phyloP scores from a whole-genome alignment of 2,888 invertebrate species.

The Digitonthophagus gazella region DNA sequence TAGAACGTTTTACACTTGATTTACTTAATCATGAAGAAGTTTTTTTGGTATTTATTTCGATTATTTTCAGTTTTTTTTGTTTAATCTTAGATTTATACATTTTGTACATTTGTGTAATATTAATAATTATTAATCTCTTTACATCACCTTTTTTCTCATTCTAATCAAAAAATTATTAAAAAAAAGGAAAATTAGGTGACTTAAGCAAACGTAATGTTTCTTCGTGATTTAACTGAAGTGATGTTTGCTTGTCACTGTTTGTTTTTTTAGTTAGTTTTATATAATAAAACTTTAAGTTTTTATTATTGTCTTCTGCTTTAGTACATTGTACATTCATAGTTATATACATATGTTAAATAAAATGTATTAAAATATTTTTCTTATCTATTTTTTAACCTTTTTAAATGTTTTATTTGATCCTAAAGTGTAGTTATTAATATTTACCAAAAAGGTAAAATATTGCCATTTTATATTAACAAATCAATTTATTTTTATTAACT shows the following conservation, averaged over 20 bases:
- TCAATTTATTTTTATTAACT: not conserved
- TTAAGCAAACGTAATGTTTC: constrained; percentile 8
- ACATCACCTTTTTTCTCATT: constrained; percentile 21
- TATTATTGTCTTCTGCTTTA: constrained; percentile 32
- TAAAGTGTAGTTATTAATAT: not conserved
- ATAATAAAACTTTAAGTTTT: constrained; percentile 15
- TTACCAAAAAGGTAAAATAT: too few relatives aligned
- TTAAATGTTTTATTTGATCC: not conserved
- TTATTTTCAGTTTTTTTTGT: not conserved
- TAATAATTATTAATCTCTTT: constrained; percentile 17
- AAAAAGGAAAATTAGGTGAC: too few relatives aligned
- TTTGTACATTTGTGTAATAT: constrained; percentile 28
- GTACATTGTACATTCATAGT: constrained; percentile 39
- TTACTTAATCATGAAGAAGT: not conserved
- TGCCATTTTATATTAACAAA: not conserved
- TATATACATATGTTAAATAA: constrained; percentile 39
- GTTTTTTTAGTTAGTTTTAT: constrained; percentile 20
- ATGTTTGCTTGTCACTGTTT: too few relatives aligned
- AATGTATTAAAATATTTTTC: constrained; percentile 28
- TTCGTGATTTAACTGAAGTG: too few relatives aligned
- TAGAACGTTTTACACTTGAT: constrained; percentile 4
- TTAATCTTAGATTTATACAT: constrained; percentile 2
- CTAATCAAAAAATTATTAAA: constrained; percentile 10
- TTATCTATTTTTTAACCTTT: not conserved
- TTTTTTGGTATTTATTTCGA: constrained; percentile 13